Evolutionary conservation across 2,888 invertebrate species (phyloP), one percentile per base, ranked within the genome.

Genomic region (Sminthurides aquaticus): DNA sequence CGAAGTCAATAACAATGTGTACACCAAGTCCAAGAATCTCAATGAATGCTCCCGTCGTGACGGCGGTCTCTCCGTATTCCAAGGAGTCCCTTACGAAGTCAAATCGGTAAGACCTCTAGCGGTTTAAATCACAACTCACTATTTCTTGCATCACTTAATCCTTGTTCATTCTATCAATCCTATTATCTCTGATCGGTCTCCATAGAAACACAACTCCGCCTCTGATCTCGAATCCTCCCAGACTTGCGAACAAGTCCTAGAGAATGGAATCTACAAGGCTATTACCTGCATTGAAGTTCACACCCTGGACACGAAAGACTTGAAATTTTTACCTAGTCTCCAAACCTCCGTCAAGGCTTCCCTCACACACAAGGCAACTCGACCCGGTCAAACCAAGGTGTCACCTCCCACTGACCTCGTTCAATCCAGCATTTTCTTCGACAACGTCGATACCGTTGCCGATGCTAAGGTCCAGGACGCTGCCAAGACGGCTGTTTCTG

Each of bases 71-170:
- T 59, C 56, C 11, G n/a, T 64, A 2, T 24, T 25, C 26, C 55
- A 52, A 20, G 64, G 64, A 3, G 60, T 64, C 11, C 55, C 64
- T 2, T 60, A 64, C 34, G 60, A 64, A 20, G 56, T 52, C 22
- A 3, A 26, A 3, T 64, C 64, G 5, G 64, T 64, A 48, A 56
- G 59, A 34, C 24, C n/a, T n/a, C n/a, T n/a, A n/a, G n/a, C n/a
- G n/a, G n/a, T n/a, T 49, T 5, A 52, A 27, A 25, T 24, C 26
- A 48, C 11, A 25, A 55, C 22, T 25, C 48, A 15, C 8, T 15
- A 43, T 15, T 43, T 43, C 15, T 15, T 43, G 15, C 8, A 43
- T 43, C 15, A 43, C 15, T 43, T 15, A 43, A 15, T 43, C n/a
- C n/a, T n/a, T n/a, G n/a, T n/a, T n/a, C n/a, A n/a, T n/a, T n/a